Evolutionary conservation across 1,140 invertebrate species (phyloP), one percentile per base, ranked within the genome.

Genomic region (Gonatopus flavifemur): DNA sequence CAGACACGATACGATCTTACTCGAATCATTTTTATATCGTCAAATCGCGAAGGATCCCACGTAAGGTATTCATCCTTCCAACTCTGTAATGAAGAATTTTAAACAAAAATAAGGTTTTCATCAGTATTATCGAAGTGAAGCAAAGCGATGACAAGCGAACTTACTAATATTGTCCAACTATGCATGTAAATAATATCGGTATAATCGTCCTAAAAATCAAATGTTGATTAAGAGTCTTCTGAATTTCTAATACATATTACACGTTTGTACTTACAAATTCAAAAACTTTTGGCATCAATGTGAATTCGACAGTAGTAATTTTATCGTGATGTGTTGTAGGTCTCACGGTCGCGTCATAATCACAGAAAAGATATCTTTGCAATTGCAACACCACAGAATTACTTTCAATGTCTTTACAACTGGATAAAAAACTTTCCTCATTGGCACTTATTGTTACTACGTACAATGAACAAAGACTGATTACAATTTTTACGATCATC

Each of bases 31-130:
- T 52, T 31, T 3, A 77, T 59, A 7, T 54, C 44, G 9, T 71
- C 68, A 21, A 64, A 78, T 18, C 73, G 49, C 12, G 51, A 51
- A 1, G 70, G 66, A 10, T 71, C 53, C 80, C 80, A 81, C 20
- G 59, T 66, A 3, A 81, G 47, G 57, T 77, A 71, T 20, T 59
- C 37, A 52, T 81, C 79, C 3, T 21, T 64, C 80, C 80, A 81
- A 22, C 16, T 32, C 80, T 77, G 6, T 35, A 59, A 42, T 10
- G 53, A 32, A 48, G 5, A 18, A 44, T n/a, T n/a, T n/a, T n/a
- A n/a, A 21, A 42, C 18, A 30, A 33, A 37, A 20, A 28, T 40
- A 16, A n/a, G 28, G 18, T 43, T 46, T 48, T 25, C n/a, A 12
- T 35, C 18, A 42, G 37, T 49, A n/a, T n/a, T n/a, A n/a, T n/a